Conservation (phyloP, 2,888 invertebrate genomes). For the Entomobrya proxima region DNA sequence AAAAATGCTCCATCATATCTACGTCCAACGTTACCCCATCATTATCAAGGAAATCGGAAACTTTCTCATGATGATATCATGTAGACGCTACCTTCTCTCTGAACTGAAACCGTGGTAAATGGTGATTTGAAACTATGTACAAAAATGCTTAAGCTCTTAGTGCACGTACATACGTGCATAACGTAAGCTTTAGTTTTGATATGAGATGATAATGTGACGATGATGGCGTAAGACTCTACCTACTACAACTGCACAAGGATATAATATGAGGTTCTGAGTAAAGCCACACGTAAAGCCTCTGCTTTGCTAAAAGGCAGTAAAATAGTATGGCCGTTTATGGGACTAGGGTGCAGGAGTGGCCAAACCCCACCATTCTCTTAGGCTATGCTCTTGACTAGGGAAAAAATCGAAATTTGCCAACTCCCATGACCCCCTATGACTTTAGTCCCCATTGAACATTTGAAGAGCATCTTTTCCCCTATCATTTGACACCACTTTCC, state of each 20-base stretch:
- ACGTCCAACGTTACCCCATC: neutral
- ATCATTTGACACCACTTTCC: constrained; percentile 1
- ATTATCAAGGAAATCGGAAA: neutral
- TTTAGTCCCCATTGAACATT: constrained; percentile 3
- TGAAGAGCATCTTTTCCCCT: neutral
- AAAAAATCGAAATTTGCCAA: neutral
- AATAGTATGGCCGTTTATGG: constrained; percentile 39
- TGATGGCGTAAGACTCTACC: constrained; percentile 1
- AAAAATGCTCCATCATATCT: neutral
- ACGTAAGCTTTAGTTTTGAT: neutral
- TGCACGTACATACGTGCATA: neutral
- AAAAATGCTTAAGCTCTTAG: too few species aligned
- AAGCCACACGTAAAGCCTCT: too few species aligned
- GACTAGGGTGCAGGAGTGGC: constrained; percentile 32
- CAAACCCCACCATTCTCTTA: neutral
- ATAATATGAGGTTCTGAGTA: too few species aligned
- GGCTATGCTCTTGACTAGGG: neutral
- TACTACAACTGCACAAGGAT: too few species aligned
- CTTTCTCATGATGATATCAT: neutral
- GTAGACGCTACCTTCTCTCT: neutral
- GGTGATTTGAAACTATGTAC: neutral
- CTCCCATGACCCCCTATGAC: constrained; percentile 8
- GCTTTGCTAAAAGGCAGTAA: constrained; percentile 2
- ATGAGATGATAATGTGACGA: constrained; percentile 7
- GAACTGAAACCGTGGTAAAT: neutral